These are phyloP conservation scores for Gymnothorax reevesii DNA, from an alignment of 2,797 vertebrate genomes.

Conservation along the genomic window DNA sequence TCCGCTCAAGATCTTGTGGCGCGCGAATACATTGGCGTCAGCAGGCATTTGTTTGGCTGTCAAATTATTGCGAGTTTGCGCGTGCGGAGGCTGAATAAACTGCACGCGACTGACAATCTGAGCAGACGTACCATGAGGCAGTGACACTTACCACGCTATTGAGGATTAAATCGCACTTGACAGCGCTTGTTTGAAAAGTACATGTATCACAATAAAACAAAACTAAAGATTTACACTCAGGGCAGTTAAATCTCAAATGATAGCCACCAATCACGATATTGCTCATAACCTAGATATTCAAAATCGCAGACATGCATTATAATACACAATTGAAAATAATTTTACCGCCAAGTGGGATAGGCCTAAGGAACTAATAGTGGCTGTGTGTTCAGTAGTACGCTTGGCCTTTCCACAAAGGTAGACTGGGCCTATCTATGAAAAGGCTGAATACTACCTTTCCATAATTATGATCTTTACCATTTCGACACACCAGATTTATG, in stretches of 20 bases:
- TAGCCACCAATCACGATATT: background rate
- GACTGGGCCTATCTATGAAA: background rate
- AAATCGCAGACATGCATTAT: background rate
- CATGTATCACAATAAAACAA: background rate
- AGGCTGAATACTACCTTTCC: background rate
- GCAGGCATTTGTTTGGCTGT: conserved; percentile 17
- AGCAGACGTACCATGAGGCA: background rate
- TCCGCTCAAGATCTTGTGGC: too few species aligned
- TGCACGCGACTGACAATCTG: background rate
- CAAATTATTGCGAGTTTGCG: conserved; percentile 20
- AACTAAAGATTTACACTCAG: background rate
- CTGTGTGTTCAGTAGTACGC: background rate
- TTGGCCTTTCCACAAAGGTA: background rate
- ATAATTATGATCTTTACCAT: background rate
- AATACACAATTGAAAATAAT: background rate
- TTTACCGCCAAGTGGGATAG: background rate
- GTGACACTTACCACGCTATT: background rate
- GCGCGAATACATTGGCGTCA: background rate
- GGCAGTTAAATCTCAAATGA: background rate
- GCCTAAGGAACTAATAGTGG: background rate
- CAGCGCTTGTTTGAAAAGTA: conserved; percentile 9
- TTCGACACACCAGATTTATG: background rate
- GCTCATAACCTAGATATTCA: background rate
- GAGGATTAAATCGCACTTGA: background rate
- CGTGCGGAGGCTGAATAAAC: background rate